A percentile compares a stretch with the other conserved stretches of the same genome.
Evolutionary conservation across 2,888 invertebrate species (phyloP).

Genomic region (Neoitamus cyanurus): DNA sequence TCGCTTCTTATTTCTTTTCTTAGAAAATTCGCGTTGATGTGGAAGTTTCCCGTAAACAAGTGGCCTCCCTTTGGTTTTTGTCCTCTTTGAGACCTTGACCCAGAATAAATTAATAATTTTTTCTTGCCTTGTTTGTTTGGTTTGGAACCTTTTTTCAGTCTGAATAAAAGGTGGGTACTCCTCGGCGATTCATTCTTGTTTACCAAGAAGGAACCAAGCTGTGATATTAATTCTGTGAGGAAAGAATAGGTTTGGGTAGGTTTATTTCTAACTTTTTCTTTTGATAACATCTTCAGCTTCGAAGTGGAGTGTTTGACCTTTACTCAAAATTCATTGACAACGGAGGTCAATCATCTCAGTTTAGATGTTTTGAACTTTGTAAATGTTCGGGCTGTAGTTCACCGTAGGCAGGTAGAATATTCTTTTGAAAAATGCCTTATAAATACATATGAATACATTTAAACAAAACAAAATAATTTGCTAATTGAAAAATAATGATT

Average conservation of each 20-base stretch:
- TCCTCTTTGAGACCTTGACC: background rate
- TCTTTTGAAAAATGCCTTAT: too few relatives aligned
- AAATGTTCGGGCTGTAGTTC: background rate
- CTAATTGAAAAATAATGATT: too few relatives aligned
- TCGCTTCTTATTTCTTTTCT: background rate
- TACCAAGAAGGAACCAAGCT: background rate
- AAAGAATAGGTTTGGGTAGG: background rate
- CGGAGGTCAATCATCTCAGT: background rate
- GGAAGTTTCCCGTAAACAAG: background rate
- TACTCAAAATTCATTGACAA: background rate
- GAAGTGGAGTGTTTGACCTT: background rate
- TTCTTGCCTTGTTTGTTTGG: background rate
- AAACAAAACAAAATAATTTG: too few relatives aligned
- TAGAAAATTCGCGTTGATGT: background rate
- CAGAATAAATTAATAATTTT: background rate
- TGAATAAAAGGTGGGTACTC: background rate
- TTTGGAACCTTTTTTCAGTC: background rate
- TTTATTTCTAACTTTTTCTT: background rate
- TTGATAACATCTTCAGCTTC: background rate
- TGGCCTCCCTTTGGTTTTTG: background rate
- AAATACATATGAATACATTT: too few relatives aligned
- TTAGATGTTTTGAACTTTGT: background rate
- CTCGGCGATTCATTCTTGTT: background rate
- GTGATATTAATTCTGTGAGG: background rate
- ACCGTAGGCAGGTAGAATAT: background rate